A percentile compares a stretch with the other conserved stretches of the same genome.
Conservation (phyloP, 2,888 invertebrate genomes). For the Chelonus formosanus region DNA sequence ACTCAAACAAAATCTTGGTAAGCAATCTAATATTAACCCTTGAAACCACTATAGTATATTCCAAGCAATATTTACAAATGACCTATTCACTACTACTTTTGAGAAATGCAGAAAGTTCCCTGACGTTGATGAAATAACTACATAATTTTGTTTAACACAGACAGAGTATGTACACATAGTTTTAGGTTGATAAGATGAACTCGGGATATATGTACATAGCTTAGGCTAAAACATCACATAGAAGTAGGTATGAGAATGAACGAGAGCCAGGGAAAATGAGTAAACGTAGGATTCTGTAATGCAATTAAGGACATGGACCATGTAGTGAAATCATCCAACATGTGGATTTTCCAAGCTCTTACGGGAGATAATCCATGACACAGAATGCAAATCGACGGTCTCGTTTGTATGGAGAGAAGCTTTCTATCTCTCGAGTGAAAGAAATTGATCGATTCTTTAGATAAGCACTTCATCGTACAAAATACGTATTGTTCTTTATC, state of each 20-base stretch:
- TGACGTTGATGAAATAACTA: too few species aligned
- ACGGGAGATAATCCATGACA: constrained; percentile 18
- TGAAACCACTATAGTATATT: too few species aligned
- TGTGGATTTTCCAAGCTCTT: constrained; percentile 38
- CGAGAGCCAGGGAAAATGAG: constrained; percentile 23
- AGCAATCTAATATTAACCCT: too few species aligned
- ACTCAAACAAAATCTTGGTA: too few species aligned
- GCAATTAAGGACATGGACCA: constrained; percentile 40
- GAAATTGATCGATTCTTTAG: too few species aligned
- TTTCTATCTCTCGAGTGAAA: too few species aligned
- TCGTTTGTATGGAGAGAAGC: constrained; percentile 26
- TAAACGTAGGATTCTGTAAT: constrained; percentile 40
- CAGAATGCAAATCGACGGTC: constrained; percentile 43
- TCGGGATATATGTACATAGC: neutral
- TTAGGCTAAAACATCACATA: neutral
- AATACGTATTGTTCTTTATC: too few species aligned
- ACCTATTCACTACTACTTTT: too few species aligned
- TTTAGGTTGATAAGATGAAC: neutral
- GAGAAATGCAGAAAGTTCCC: too few species aligned
- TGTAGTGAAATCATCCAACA: constrained; percentile 37
- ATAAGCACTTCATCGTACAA: too few species aligned
- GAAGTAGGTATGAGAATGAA: constrained; percentile 1
- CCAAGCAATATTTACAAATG: too few species aligned
- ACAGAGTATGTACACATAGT: constrained; percentile 14
- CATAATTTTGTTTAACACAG: neutral